Conservation (phyloP, 2,888 invertebrate genomes). For the Megalurothrips usitatus region DNA sequence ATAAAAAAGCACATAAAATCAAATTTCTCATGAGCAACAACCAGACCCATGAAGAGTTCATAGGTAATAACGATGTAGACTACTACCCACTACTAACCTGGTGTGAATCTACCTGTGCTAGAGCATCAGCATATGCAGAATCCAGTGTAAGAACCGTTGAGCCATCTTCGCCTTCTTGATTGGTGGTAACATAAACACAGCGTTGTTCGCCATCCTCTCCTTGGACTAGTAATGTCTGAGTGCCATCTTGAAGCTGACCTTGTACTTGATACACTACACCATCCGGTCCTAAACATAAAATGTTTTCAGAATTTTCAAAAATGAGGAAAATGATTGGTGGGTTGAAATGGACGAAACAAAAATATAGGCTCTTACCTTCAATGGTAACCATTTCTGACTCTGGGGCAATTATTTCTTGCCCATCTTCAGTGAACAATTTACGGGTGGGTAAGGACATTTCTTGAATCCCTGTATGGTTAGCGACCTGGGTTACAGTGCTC, state of each 20-base stretch:
- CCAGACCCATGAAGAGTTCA: slow-evolving; percentile 29
- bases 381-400: slow-evolving; percentile 5
- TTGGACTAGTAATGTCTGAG: slow-evolving; percentile 59
- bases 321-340: neutral
- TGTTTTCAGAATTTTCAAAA: neutral
- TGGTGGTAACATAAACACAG: slow-evolving; percentile 61
- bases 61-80: too few species aligned
- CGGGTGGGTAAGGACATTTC: slow-evolving; percentile 14
- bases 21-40: slow-evolving; percentile 13
- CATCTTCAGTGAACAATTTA: slow-evolving; percentile 32
- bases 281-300: slow-evolving; percentile 50
- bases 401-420: neutral
- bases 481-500: neutral
- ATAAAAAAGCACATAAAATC: neutral
- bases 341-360: neutral
- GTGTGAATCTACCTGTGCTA: slow-evolving; percentile 56
- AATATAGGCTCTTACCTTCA: neutral
- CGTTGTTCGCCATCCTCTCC: slow-evolving; percentile 72
- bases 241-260: slow-evolving; percentile 58
- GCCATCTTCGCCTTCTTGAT: slow-evolving; percentile 47
- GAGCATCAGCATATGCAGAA: slow-evolving; percentile 48
- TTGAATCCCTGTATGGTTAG: neutral
- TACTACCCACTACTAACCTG: slow-evolving; percentile 43
- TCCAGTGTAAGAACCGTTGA: slow-evolving; percentile 41
- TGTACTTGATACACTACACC: slow-evolving; percentile 69